Percentiles rank a stretch among this genome's conserved stretches.
Conservation (phyloP, 2,113 vertebrate species). For the Corydoras sp. region DNA sequence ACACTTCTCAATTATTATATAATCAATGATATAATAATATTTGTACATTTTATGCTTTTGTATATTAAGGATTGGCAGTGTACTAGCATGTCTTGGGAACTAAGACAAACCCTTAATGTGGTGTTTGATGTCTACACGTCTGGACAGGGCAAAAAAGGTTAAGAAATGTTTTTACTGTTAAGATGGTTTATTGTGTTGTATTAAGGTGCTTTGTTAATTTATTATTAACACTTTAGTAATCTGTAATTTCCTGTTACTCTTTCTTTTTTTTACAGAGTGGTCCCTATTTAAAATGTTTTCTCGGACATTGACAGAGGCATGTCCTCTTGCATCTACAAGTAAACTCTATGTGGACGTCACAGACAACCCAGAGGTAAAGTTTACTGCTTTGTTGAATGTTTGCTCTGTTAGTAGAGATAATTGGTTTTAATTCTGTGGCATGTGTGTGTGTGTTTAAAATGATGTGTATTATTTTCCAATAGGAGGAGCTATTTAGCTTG, state of each 20-base stretch:
- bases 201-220: no score
- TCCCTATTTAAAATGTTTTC: slow-evolving; percentile 97
- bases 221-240: no score
- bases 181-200: no score
- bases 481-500: slow-evolving; percentile 87
- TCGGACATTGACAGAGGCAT: slow-evolving; percentile 85
- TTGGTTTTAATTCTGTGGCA: neutral
- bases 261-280: slow-evolving; percentile 75
- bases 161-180: no score
- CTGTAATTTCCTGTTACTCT: no score
- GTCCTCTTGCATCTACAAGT: slow-evolving; percentile 87
- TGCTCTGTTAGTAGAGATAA: neutral
- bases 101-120: slow-evolving; percentile 87
- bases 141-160: slow-evolving; percentile 83
- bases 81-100: slow-evolving; percentile 81
- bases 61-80: slow-evolving; percentile 71
- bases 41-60: neutral
- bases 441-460: neutral
- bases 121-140: slow-evolving; percentile 87
- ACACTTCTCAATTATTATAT: no score
- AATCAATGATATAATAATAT: no score
- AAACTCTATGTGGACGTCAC: slow-evolving; percentile 89
- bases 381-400: neutral
- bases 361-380: slow-evolving; percentile 74
- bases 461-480: slow-evolving; percentile 20